Conservation (phyloP, 2,797 vertebrate species). For the Chaetophractus vellerosus region DNA sequence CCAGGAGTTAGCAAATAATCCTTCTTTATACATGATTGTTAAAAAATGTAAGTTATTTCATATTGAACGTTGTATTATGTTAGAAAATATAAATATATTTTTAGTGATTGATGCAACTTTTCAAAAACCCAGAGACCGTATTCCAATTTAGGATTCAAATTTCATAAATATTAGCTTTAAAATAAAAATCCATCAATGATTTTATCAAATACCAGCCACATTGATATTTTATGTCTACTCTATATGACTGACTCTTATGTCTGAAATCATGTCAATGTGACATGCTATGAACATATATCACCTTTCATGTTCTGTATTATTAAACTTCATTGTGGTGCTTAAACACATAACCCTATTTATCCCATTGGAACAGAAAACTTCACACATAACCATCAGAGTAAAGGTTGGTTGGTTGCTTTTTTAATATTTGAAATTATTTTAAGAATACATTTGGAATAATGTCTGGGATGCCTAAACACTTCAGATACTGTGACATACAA, state of each 20-base stretch:
- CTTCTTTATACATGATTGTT: not conserved
- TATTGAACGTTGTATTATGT: not conserved
- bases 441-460: constrained; percentile 1
- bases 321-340: not conserved
- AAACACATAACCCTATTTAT: not conserved
- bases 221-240: not conserved
- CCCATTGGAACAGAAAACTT: not conserved
- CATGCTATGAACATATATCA: not conserved
- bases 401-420: not conserved
- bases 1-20: not conserved
- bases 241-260: not conserved
- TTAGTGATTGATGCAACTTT: not conserved
- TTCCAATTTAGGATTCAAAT: not conserved
- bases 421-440: constrained; percentile 33
- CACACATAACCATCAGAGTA: not conserved
- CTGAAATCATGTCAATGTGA: not conserved
- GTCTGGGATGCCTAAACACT: not conserved
- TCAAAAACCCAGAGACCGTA: not conserved
- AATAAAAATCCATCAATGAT: not conserved
- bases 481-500: not conserved
- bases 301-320: not conserved
- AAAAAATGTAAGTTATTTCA: not conserved
- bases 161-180: not conserved
- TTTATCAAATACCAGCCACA: not conserved
- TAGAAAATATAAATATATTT: not conserved